phyloP scores from a whole-genome alignment of 2,113 vertebrate genomes.

The Andinoacara biseriatus region DNA sequence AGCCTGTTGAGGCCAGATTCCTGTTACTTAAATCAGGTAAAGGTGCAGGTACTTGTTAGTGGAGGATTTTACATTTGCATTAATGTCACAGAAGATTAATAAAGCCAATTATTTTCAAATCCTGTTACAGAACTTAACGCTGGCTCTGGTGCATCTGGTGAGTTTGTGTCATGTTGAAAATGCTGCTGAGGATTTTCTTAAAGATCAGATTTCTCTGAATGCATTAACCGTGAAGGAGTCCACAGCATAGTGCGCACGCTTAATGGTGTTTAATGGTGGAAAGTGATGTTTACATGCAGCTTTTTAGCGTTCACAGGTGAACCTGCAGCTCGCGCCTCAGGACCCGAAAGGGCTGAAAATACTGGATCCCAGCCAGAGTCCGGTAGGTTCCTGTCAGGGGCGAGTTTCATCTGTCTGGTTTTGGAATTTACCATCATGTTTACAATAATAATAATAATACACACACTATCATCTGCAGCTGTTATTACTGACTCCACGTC shows the following conservation, averaged over 20 bases:
- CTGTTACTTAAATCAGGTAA: conserved; percentile 55
- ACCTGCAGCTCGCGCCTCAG: not conserved
- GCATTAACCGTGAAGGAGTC: not conserved
- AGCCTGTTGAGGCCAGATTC: conserved; percentile 66
- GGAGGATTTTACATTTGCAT: rapidly evolving
- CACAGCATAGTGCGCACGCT: not conserved
- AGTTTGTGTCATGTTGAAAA: conserved; percentile 15
- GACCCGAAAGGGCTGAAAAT: not conserved
- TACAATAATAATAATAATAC: not conserved
- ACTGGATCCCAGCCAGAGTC: not conserved
- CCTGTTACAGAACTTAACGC: conserved; percentile 8
- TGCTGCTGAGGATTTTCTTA: not conserved
- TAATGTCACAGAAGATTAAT: not conserved
- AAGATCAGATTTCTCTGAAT: not conserved
- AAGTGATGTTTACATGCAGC: not conserved
- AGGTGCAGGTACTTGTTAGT: not conserved
- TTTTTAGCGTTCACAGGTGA: not conserved
- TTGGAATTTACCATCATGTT: not conserved
- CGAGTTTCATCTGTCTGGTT: no score
- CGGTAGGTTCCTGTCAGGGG: conserved; percentile 1
- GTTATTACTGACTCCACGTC: not conserved
- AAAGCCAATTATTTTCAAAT: rapidly evolving
- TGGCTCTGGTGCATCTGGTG: conserved; percentile 1
- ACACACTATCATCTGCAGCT: not conserved
- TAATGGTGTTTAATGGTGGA: not conserved